Evolutionary conservation across 1,140 invertebrate genomes (phyloP).

Genomic region (Diprion similis): DNA sequence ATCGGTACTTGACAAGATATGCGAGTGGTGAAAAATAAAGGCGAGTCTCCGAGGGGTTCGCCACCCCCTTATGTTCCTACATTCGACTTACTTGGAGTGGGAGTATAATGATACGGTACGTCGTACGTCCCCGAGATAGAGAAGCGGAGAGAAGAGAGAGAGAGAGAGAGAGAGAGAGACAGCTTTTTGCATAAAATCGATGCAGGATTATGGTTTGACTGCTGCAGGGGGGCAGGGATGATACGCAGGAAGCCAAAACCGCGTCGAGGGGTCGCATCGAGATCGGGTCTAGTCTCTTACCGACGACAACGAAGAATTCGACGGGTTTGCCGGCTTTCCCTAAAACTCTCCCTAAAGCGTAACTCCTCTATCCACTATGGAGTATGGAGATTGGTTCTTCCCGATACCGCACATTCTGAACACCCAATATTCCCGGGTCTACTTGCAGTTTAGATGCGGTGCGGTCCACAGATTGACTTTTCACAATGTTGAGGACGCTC

Average conservation of each 20-base stretch:
- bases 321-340: too few relatives aligned
- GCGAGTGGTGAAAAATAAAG: conserved; percentile 11
- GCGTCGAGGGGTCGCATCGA: background rate
- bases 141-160: too few relatives aligned
- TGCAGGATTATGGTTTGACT: conserved; percentile 28
- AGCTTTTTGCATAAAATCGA: conserved; percentile 35
- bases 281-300: too few relatives aligned
- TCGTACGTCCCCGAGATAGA: conserved; percentile 21
- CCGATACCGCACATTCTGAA: too few relatives aligned
- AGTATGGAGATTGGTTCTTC: too few relatives aligned
- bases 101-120: conserved; percentile 31
- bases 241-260: conserved; percentile 1
- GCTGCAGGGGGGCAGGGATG: background rate
- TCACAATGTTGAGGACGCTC: too few relatives aligned
- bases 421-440: too few relatives aligned
- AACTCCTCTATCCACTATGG: background rate
- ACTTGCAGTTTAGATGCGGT: too few relatives aligned
- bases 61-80: background rate
- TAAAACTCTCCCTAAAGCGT: conserved; percentile 12
- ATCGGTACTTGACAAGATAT: conserved; percentile 16
- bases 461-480: too few relatives aligned
- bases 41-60: background rate
- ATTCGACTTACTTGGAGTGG: background rate
- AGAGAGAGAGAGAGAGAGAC: too few relatives aligned
- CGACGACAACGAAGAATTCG: too few relatives aligned